Base-by-base conservation (phyloP, 2,113 vertebrate genomes). In the Mystacornis crossleyi region DNA sequence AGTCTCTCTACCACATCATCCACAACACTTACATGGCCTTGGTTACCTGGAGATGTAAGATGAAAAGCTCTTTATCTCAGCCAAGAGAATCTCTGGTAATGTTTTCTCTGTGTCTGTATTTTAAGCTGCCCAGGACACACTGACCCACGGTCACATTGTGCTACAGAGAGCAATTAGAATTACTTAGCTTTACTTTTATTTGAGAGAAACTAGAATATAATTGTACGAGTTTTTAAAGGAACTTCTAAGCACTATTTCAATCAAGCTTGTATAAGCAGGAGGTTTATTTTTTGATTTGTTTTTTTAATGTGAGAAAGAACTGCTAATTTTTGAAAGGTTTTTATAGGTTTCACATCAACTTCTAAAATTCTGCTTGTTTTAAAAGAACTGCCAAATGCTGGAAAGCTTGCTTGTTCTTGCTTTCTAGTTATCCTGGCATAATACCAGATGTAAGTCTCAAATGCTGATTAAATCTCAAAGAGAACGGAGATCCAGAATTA, bases 381-480 rank as follows among this genome's bases (percentile, higher is more conserved):
- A 90, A 90, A 83, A 40, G 25, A 81, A n/a, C 33, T 89, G 42
- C 70, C 79, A 93, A 75, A 55, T 71, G 70, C 70, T 86, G 86
- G 79, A 92, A 93, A 86, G 57, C 62, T 89, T 85, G 34, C 62
- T 95, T 47, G 45, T 93, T 47, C 0, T 71, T 88, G 71, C 61
- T 93, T 95, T 91, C 87, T 86, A 85, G 73, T 86, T 91, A 74
- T 80, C 31, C 53, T 96, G 94, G 87, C 72, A 60, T 77, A 90
- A 71, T 34, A 91, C 91, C 87, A 90, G 67, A 51, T 69, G 31
- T 75, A 96, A 90, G 29, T 82, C 61, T 96, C 72, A 90, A 94
- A 92, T 77, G 61, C 48, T 90, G 95, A 96, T 97, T 95, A 92
- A 85, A 94, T 89, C 88, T 95, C 60, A 92, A 71, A 72, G n/a